Evolutionary conservation across 2,797 vertebrate genomes (phyloP), one percentile per base, ranked within the genome.

Genomic region (Etheostoma nigrum): DNA sequence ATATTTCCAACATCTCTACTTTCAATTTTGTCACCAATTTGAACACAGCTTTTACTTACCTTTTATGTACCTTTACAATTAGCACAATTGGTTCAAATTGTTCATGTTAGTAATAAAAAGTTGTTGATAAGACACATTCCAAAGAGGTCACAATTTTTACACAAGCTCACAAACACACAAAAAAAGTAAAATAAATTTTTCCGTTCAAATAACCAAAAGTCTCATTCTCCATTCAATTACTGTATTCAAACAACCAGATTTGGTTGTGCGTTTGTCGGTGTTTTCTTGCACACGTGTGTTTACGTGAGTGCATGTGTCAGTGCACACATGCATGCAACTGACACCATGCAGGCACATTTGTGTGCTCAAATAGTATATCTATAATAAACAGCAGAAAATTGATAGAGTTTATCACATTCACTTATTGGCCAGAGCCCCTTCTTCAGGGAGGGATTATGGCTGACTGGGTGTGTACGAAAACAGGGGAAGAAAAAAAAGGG

Each of bases 401-500:
- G 81, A 89, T 88, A 90, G 83, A 78, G 84, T 91, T 90, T 93
- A 91, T 92, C 88, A 83, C 84, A 78, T 91, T 89, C 79, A 88
- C 81, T 91, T 93, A 91, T 90, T 92, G 90, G 86, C 85, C 82
- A 69, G 79, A 90, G 81, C 81, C 72, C 60, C 76, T 85, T 92
- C 79, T 82, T 82, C 81, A 78, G 85, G 91, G 89, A 90, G 90
- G 91, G 89, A 91, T 93, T 93, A 93, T 89, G 91, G 91, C 90
- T 79, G 84, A 81, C 88, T 85, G 92, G 91, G 92, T 93, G 94
- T 94, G 91, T 90, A 84, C 71, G 72, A 91, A 91, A 88, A 90
- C 83, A 83, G 77, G 75, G 80, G 59, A 54, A 54, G 69, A 63
- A 47, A n/a, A 33, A 78, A 85, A 85, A 83, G 77, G 83, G 74